Conservation (phyloP, 2,113 vertebrate genomes). For the Heliornis fulica region DNA sequence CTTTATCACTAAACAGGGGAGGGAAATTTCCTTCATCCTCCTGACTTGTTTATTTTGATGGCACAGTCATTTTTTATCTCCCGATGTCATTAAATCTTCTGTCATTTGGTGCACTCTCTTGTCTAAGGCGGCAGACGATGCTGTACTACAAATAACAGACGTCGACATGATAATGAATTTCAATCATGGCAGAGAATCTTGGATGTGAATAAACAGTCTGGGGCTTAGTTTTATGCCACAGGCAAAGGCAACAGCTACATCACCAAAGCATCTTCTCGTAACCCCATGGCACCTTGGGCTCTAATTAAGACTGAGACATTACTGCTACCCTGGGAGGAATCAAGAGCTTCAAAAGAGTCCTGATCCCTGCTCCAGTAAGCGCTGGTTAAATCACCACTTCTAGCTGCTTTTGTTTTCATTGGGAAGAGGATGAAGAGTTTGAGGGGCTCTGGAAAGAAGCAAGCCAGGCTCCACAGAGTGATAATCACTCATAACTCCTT, state of each 20-base stretch:
- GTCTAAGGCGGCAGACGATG: neutral
- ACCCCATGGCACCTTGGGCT: neutral
- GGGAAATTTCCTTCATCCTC: neutral
- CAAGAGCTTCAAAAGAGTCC: neutral
- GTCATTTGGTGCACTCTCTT: neutral
- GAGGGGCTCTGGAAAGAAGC: neutral
- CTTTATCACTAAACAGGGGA: neutral
- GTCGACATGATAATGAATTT: neutral
- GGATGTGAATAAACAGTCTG: neutral
- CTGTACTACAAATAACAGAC: neutral
- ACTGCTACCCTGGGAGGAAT: neutral
- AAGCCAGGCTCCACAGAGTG: neutral
- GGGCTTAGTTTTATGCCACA: neutral
- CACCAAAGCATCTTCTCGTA: neutral
- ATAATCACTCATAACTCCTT: neutral
- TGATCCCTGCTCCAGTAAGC: neutral
- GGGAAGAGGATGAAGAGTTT: neutral
- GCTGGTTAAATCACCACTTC: neutral
- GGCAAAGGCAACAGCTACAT: neutral
- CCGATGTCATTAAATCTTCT: neutral
- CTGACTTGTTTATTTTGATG: neutral
- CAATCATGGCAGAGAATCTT: neutral
- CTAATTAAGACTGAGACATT: neutral
- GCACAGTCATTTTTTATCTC: neutral
- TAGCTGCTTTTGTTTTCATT: neutral